Base-by-base conservation (phyloP, 1,140 invertebrate species). In the Lasioglossum baleicum region DNA sequence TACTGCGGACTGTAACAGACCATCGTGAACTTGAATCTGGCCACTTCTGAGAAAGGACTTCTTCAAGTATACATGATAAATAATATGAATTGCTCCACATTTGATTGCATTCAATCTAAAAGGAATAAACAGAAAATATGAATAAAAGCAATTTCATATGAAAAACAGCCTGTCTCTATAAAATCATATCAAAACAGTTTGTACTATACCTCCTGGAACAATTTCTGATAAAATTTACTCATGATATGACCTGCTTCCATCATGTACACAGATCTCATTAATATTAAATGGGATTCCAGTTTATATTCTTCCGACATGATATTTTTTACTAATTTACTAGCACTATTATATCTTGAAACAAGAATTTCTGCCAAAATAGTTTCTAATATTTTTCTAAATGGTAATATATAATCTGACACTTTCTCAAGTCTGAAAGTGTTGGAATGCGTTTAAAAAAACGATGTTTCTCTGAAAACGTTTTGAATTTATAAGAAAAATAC, bases 211-310 rank as follows among this genome's bases (percentile, higher is more conserved):
- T 94, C 94, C 17, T 93, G 83, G 92, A 95, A 95, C 51, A 95
- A 92, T 60, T 92, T 89, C 31, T 93, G 92, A 80, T 94, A 95
- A 87, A 96, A 95, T 75, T 94, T 94, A 85, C 94, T 95, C 92
- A 96, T 94, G 17, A 95, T 87, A 82, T 95, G 94, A 53, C 95
- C 95, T 13, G 87, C 85, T 86, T 94, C 94, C 94, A 96, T 95
- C 87, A 96, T 92, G 83, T 94, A 95, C 79, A 95, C 90, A n/a
- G 90, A 92, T 76, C 93, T 91, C 86, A 95, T 90, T 70, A 94
- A 87, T 60, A 91, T 90, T 53, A 95, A 88, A 81, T 94, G 92
- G 53, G 89, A 89, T 53, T 93, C 93, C 7, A 95, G 80, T 83
- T 93, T 92, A 76, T 94, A 94, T 70, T 95, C 93, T 35, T 92